Evolutionary conservation across 2,797 vertebrate species (phyloP).

Genomic region (Rhyacichthys aspro): DNA sequence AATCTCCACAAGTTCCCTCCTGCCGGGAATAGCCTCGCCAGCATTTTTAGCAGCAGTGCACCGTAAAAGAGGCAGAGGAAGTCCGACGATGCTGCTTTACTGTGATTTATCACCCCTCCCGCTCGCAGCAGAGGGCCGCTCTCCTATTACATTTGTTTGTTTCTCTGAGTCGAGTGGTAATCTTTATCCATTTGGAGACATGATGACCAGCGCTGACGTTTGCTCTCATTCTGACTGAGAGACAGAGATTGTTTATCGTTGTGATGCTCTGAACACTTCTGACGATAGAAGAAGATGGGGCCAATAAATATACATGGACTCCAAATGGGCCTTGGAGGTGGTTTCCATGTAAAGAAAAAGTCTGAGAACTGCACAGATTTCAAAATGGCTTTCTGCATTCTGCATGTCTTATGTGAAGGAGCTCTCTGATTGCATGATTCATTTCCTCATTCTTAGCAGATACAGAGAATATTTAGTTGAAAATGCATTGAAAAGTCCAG

Average conservation of each 20-base stretch:
- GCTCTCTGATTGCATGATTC: too few species aligned
- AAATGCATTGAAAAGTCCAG: too few species aligned
- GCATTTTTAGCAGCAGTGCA: slow-evolving; percentile 53
- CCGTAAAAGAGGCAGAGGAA: slow-evolving; percentile 40
- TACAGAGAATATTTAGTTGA: too few species aligned
- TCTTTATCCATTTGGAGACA: slow-evolving; percentile 49
- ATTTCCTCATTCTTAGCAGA: too few species aligned
- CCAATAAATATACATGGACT: slow-evolving; percentile 1
- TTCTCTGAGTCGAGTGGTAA: slow-evolving; percentile 44
- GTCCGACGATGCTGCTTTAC: slow-evolving; percentile 51
- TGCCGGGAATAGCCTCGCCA: slow-evolving; percentile 66
- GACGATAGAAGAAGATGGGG: background rate
- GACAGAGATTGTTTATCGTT: slow-evolving; percentile 19
- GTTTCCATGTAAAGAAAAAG: too few species aligned
- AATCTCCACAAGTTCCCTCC: slow-evolving; percentile 70
- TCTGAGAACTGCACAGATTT: too few species aligned
- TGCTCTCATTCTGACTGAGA: slow-evolving; percentile 21
- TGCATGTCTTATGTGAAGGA: too few species aligned
- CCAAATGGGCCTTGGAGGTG: background rate
- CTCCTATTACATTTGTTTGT: slow-evolving; percentile 57
- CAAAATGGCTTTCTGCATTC: too few species aligned
- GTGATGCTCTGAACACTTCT: slow-evolving; percentile 14
- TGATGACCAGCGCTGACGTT: slow-evolving; percentile 27
- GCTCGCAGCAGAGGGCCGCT: slow-evolving; percentile 32
- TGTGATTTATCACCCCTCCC: slow-evolving; percentile 65